Percentiles rank a stretch among this genome's conserved stretches.
Evolutionary conservation across 2,113 vertebrate species (phyloP).

Genomic region (Heteronetta atricapilla): DNA sequence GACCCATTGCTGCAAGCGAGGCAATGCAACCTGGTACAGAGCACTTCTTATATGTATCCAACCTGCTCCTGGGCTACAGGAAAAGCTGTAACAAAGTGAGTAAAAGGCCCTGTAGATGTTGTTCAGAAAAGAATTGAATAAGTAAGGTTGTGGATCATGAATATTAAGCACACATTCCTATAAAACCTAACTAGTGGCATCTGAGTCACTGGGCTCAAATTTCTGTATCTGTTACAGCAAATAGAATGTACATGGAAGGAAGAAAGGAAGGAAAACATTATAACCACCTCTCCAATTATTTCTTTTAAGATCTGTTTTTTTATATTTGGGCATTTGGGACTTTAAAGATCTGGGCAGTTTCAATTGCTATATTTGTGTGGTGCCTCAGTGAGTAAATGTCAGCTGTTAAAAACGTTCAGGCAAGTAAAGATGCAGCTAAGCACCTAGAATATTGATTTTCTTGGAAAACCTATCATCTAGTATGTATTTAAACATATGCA

Average conservation of each 20-base stretch:
- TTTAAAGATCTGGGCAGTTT: not conserved
- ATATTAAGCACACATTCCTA: not conserved
- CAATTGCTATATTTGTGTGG: not conserved
- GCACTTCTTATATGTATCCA: not conserved
- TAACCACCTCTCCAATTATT: not conserved
- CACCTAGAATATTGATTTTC: not conserved
- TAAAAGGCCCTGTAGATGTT: not conserved
- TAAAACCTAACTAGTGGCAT: not conserved
- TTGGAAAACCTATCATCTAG: not conserved
- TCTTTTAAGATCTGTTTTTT: not conserved
- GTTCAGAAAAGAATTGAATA: slow-evolving; percentile 4
- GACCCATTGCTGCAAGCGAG: not conserved
- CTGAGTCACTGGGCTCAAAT: not conserved
- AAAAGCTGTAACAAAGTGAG: not conserved
- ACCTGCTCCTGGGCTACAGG: not conserved
- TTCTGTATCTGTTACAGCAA: not conserved
- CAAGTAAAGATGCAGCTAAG: not conserved
- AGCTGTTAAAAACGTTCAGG: not conserved
- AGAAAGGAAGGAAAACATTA: not conserved
- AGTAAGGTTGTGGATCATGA: not conserved
- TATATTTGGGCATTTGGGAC: not conserved
- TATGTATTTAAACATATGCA: not conserved
- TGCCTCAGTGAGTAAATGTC: not conserved
- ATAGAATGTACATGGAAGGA: not conserved
- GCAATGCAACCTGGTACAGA: not conserved